These are phyloP conservation scores for Isichthys henryi DNA, from an alignment of 2,113 vertebrate genomes.

Conservation along the genomic window DNA sequence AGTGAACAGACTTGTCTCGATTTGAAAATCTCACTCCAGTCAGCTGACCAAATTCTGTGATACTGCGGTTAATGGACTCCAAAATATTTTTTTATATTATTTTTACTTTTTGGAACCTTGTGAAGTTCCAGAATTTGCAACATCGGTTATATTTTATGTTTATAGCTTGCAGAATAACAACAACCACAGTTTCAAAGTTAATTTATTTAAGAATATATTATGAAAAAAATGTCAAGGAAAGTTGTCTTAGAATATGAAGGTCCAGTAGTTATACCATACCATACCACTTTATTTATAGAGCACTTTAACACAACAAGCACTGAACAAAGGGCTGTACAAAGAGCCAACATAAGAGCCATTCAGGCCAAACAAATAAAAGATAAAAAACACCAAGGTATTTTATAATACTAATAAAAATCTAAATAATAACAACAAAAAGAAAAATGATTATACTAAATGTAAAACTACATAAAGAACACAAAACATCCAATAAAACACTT, in stretches of 20 bases:
- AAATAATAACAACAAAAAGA: too few relatives aligned
- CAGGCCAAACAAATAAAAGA: too few relatives aligned
- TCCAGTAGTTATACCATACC: background rate
- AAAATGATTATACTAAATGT: too few relatives aligned
- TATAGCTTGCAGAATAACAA: background rate
- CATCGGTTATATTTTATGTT: background rate
- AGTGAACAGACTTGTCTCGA: background rate
- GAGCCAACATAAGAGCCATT: too few relatives aligned
- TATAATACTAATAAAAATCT: too few relatives aligned
- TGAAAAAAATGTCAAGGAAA: background rate
- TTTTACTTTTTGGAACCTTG: background rate
- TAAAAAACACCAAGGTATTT: too few relatives aligned
- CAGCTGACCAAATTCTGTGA: background rate
- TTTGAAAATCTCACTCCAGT: background rate
- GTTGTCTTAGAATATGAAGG: background rate
- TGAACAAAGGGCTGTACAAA: too few relatives aligned
- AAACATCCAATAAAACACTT: too few relatives aligned
- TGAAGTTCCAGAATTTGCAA: background rate
- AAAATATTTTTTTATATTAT: background rate
- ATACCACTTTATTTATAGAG: too few relatives aligned
- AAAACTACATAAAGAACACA: too few relatives aligned
- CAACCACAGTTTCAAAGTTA: background rate
- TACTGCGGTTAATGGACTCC: background rate
- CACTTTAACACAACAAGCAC: too few relatives aligned
- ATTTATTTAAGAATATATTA: background rate